Evolutionary conservation across 2,113 vertebrate genomes (phyloP).

Genomic region (Zosterops pallidus): DNA sequence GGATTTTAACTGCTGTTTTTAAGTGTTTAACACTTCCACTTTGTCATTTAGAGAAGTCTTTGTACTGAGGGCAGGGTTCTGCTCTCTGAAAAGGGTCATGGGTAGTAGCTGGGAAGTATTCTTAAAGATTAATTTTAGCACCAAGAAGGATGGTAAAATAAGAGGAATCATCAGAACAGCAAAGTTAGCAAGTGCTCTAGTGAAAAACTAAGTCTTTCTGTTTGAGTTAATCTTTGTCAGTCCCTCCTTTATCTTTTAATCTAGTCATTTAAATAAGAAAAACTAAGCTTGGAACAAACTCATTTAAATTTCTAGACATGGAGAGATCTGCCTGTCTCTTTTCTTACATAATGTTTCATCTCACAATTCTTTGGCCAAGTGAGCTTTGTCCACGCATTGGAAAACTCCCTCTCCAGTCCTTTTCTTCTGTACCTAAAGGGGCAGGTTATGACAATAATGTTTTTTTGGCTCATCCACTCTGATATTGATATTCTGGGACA

Average conservation of each 20-base stretch:
- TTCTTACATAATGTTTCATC: neutral
- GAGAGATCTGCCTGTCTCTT: neutral
- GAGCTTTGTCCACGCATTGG: neutral
- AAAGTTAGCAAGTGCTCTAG: neutral
- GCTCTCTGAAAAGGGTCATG: neutral
- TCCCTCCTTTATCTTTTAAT: neutral
- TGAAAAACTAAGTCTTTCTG: neutral
- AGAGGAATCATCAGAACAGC: neutral
- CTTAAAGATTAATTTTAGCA: neutral
- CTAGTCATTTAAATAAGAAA: neutral
- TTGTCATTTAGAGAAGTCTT: neutral
- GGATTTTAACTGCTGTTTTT: neutral
- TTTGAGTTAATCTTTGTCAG: neutral
- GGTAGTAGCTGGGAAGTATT: neutral
- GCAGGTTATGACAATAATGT: neutral
- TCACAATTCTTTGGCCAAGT: neutral
- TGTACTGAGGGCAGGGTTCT: neutral
- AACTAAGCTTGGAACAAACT: neutral
- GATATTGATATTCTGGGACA: neutral
- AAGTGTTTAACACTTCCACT: neutral
- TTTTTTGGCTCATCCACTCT: neutral
- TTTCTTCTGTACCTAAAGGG: neutral
- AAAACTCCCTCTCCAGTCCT: neutral
- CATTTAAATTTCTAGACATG: neutral
- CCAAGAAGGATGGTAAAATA: neutral